Evolutionary conservation across 2,888 invertebrate species (phyloP), one percentile per base, ranked within the genome.

Genomic region (Mechanitis mazaeus): DNA sequence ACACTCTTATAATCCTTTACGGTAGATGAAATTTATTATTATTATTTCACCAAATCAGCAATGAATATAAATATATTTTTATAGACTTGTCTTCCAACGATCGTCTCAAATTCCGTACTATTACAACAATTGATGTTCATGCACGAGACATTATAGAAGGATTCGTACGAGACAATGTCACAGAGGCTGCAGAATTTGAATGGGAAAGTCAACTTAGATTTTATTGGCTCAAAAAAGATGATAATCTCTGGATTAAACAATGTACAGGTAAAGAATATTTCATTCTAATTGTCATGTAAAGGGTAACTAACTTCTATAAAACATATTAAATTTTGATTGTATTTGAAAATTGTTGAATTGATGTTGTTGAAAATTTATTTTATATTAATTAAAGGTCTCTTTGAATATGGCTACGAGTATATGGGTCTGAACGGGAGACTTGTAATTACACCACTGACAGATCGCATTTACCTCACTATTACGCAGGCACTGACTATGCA

Each of bases 141-240:
- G 95, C 96, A 0, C 92, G 97, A 31, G 97, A 98, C 76, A 97
- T 98, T 64, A 94, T 97, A 59, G 97, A 97, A 72, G 92, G 90
- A 0, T 95, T 95, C 72, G 94, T 95, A 0, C 87, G 94, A 12
- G 94, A 94, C 80, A 96, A 96, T 81, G 94, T 98, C 20, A 93
- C 95, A 42, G 95, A 96, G 71, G 93, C 94, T 0, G 91, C 93
- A 64, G 97, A 97, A 83, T 98, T 98, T 74, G 95, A 96, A 74
- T 98, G 98, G 98, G 97, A 97, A 82, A 96, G 96, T 75, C 97
- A 98, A 81, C 87, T 98, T 64, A 89, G 97, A 61, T 97, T 97
- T 87, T 98, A 98, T 78, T 98, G 98, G 98, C 87, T 94, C 1
- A 95, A 94, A 75, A 92, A 92, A 62, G 89, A 94, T 53, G 97